Percentiles rank a stretch among this genome's conserved stretches.
phyloP scores from a whole-genome alignment of 2,113 vertebrate genomes.

The Campylomormyrus numenius region DNA sequence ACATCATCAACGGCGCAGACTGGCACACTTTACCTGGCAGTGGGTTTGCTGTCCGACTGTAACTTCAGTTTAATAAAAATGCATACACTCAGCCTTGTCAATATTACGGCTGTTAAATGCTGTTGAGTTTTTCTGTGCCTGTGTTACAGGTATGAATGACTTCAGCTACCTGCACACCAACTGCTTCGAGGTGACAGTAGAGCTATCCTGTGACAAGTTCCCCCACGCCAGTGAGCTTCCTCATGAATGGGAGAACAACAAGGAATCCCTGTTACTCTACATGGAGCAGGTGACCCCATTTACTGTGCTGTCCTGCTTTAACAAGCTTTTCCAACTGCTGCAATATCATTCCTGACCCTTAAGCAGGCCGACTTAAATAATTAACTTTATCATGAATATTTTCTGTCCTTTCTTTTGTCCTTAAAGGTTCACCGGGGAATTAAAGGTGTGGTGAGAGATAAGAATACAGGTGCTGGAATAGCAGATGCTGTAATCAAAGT shows the following conservation, averaged over 20 bases:
- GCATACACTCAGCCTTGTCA: background rate
- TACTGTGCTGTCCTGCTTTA: background rate
- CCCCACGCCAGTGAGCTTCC: slow-evolving; percentile 81
- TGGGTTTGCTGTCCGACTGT: slow-evolving; percentile 53
- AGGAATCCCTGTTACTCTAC: slow-evolving; percentile 81
- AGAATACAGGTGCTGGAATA: slow-evolving; percentile 71
- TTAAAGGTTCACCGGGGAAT: slow-evolving; percentile 80
- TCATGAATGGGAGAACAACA: slow-evolving; percentile 90
- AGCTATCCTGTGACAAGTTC: slow-evolving; percentile 93
- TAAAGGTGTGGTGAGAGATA: slow-evolving; percentile 78
- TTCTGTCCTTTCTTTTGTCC: background rate
- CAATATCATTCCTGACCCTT: background rate
- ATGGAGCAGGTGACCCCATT: slow-evolving; percentile 79
- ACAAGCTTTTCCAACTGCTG: background rate
- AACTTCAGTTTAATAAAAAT: background rate
- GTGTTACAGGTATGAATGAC: slow-evolving; percentile 78
- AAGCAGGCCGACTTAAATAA: background rate
- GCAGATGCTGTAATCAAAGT: slow-evolving; percentile 76
- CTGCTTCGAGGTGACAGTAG: slow-evolving; percentile 88
- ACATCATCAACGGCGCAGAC: slow-evolving; percentile 88
- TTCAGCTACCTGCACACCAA: slow-evolving; percentile 89
- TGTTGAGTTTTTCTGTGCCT: background rate
- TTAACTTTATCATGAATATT: background rate
- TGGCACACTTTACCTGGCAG: slow-evolving; percentile 94
- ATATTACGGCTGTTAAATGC: background rate